phyloP scores from a whole-genome alignment of 2,797 vertebrate genomes.

The Enoplosus armatus region DNA sequence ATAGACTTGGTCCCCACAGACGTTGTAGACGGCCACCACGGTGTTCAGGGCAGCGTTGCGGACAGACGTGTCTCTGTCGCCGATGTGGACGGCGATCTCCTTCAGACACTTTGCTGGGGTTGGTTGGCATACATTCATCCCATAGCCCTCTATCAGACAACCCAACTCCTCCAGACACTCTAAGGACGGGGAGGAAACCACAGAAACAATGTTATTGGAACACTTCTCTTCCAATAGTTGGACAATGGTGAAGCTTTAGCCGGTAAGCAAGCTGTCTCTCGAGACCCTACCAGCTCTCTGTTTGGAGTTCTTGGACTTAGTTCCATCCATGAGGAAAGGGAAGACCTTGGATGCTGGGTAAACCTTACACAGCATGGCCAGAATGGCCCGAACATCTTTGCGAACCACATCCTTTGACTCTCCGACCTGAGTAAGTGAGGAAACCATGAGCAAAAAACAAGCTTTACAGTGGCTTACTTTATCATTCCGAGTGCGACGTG shows the following conservation, averaged over 20 bases:
- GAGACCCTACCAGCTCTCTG: slow-evolving; percentile 91
- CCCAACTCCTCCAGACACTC: slow-evolving; percentile 87
- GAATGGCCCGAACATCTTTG: slow-evolving; percentile 94
- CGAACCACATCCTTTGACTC: slow-evolving; percentile 97
- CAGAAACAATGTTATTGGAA: neutral
- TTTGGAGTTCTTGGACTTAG: slow-evolving; percentile 98
- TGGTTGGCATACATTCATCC: slow-evolving; percentile 97
- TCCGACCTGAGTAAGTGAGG: slow-evolving; percentile 87
- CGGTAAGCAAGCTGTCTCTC: neutral
- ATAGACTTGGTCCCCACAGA: slow-evolving; percentile 97
- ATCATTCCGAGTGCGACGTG: no score
- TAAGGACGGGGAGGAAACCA: slow-evolving; percentile 46
- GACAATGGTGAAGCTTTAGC: neutral
- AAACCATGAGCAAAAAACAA: neutral
- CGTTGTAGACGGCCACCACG: slow-evolving; percentile 95
- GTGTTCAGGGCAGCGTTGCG: slow-evolving; percentile 98
- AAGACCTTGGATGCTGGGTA: slow-evolving; percentile 98
- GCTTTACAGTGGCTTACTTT: neutral
- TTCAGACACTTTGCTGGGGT: slow-evolving; percentile 95
- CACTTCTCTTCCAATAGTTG: neutral
- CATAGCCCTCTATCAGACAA: slow-evolving; percentile 84
- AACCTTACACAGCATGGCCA: slow-evolving; percentile 94
- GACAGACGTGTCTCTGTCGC: slow-evolving; percentile 95
- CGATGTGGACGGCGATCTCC: slow-evolving; percentile 96
- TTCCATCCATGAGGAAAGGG: slow-evolving; percentile 97